Evolutionary conservation across 1,140 invertebrate species (phyloP), one percentile per base, ranked within the genome.

Genomic region (Propsilocerus akamusi): DNA sequence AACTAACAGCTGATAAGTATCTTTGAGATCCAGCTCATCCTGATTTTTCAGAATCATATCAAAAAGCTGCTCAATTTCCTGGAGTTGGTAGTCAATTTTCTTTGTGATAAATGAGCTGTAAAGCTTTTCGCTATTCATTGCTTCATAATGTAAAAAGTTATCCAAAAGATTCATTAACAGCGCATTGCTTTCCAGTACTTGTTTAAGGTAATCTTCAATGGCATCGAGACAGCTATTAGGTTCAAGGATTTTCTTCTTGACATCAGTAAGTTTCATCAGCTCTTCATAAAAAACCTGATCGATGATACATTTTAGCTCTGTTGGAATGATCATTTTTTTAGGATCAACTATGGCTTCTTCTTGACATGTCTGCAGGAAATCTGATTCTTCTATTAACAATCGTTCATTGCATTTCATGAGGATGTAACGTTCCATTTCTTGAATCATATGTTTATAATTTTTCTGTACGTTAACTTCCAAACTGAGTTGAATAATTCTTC

Each of bases 31-130:
- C 10, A 26, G 20, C 28, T 14, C 20, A 6, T 3, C 23, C 6
- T 37, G 24, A 2, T 11, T 7, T 4, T 14, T 17, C 4, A 5
- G 3, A 20, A 49, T n/a, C 25, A 24, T 7, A 5, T 10, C 23
- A 11, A 49, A 24, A 10, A 32, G 7, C 11, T n/a, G 12, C 25
- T 50, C 22, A 6, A 50, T 25, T 41, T 50, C 30, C 11, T 37
- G 30, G 11, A 50, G 8, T 7, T 50, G 25, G 4, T 26, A 25
- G 5, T n/a, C 7, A 12, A 50, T 26, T 50, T 24, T 34, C 24
- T 50, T 50, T 1, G 49, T 25, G 5, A 50, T 46, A 51, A 28
- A 57, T 34, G 25, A 49, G 11, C n/a, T 32, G 1, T 32, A 6
- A 17, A 47, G 20, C n/a, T 22, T 23, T 5, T 47, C 26, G 11